These are phyloP conservation scores for Anarrhichthys ocellatus DNA, from an alignment of 2,113 vertebrate species.

Conservation along the genomic window DNA sequence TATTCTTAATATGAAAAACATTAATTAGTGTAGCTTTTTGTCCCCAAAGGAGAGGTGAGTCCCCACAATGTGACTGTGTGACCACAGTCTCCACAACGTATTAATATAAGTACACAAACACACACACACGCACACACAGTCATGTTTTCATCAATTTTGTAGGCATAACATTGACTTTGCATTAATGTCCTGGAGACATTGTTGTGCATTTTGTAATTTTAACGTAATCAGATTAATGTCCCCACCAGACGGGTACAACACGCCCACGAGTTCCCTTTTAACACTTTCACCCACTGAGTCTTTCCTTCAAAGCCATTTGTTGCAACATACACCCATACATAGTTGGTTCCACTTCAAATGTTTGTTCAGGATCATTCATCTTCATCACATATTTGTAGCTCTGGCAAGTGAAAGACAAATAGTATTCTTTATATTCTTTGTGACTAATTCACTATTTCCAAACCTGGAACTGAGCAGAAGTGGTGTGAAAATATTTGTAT, in stretches of 20 bases:
- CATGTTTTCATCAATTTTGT: too few species aligned
- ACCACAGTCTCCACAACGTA: background rate
- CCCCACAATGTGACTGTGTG: background rate
- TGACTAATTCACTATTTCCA: background rate
- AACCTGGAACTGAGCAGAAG: background rate
- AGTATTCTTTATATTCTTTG: background rate
- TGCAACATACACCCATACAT: constrained; percentile 23
- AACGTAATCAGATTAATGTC: too few species aligned
- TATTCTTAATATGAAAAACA: background rate
- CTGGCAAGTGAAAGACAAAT: background rate
- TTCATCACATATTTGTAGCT: background rate
- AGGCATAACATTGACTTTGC: too few species aligned
- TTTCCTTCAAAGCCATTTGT: background rate
- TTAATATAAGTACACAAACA: background rate
- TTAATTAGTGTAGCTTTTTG: background rate
- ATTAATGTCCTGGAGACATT: too few species aligned
- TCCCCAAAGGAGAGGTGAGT: background rate
- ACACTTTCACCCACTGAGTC: background rate
- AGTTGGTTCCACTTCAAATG: constrained; percentile 1
- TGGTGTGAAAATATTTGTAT: constrained; percentile 7
- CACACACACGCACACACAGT: background rate
- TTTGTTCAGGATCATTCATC: constrained; percentile 33
- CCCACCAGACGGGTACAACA: background rate
- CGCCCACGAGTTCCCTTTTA: background rate
- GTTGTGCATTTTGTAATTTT: too few species aligned